These are phyloP conservation scores for Amiota minor DNA, from an alignment of 2,888 invertebrate genomes.

Conservation along the genomic window DNA sequence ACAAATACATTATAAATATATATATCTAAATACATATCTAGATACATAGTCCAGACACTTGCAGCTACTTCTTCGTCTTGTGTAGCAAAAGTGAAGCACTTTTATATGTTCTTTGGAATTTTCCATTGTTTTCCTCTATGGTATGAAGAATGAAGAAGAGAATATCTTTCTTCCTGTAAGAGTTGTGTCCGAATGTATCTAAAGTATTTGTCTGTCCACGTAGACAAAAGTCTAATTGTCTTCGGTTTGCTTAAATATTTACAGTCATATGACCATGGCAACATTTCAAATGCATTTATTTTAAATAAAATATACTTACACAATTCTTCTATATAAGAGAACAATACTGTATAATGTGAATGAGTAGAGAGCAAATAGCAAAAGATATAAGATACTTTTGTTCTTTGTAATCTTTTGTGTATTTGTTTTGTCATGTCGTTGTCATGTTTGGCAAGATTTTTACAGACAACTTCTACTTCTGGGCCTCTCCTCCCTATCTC, in stretches of 20 bases:
- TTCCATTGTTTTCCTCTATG: conserved; percentile 14
- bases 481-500: conserved; percentile 10
- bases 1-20: background rate
- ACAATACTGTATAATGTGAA: background rate
- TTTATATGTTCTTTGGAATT: conserved; percentile 26
- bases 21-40: background rate
- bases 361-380: background rate
- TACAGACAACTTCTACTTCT: conserved; percentile 25
- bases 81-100: background rate
- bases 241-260: conserved; percentile 29
- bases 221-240: conserved; percentile 27
- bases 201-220: background rate
- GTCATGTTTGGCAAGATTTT: conserved; percentile 59
- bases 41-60: conserved; percentile 2
- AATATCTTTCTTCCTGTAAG: too few relatives aligned
- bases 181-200: too few relatives aligned
- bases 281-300: conserved; percentile 15
- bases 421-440: conserved; percentile 50
- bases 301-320: conserved; percentile 9
- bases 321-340: background rate
- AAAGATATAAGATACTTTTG: background rate
- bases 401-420: background rate
- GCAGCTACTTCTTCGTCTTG: conserved; percentile 24
- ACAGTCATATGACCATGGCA: conserved; percentile 24
- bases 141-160: background rate